phyloP scores from a whole-genome alignment of 2,113 vertebrate genomes.

The Zapornia atra region DNA sequence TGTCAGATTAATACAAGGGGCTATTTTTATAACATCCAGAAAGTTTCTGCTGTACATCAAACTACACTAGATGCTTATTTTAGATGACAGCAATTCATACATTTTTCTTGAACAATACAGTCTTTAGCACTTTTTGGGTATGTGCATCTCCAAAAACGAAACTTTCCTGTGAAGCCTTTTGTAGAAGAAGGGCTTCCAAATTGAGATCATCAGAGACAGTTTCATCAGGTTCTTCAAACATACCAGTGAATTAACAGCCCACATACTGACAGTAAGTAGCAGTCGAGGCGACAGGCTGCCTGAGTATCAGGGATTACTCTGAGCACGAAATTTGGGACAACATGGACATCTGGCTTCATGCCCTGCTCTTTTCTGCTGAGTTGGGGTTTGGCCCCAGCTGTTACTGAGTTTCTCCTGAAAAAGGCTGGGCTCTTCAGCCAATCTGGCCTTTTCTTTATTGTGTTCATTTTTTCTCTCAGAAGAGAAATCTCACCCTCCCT shows the following conservation, averaged over 20 bases:
- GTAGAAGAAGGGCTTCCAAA: background rate
- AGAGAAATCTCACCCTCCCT: background rate
- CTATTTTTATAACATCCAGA: conserved; percentile 38
- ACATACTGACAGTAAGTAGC: background rate
- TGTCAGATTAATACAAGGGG: background rate
- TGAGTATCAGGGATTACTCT: background rate
- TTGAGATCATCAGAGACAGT: conserved; percentile 1
- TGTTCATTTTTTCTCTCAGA: background rate
- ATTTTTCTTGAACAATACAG: conserved; percentile 27
- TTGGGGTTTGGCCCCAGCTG: background rate
- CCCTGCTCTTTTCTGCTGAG: background rate
- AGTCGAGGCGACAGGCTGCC: background rate
- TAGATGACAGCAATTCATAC: background rate
- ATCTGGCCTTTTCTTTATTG: background rate
- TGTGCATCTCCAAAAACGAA: background rate
- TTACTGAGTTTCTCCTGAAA: background rate
- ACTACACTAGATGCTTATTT: conserved; percentile 35
- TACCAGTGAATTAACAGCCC: background rate
- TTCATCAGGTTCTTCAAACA: background rate
- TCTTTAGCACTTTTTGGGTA: conserved; percentile 12
- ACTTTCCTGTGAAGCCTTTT: background rate
- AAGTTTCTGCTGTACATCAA: conserved; percentile 9
- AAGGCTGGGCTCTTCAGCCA: background rate
- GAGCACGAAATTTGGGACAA: background rate
- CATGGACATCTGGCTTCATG: background rate